Percentiles rank a stretch among this genome's conserved stretches.
Conservation (phyloP, 2,113 vertebrate species). For the Sylvietta virens region DNA sequence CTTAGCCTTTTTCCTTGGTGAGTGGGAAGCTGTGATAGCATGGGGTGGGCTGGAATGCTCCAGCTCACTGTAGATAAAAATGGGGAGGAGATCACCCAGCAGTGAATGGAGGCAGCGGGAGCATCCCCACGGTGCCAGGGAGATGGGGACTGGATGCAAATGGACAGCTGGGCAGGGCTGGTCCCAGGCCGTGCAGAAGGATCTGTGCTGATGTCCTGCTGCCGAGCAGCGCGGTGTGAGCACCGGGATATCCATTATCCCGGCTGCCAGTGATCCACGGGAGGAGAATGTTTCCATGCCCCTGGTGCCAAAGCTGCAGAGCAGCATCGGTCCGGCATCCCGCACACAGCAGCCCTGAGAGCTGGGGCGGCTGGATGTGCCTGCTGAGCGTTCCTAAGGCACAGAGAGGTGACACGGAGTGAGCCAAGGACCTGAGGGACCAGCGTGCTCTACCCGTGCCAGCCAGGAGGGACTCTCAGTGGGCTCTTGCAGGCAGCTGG, state of each 20-base stretch:
- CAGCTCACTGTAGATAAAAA: background rate
- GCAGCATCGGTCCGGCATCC: background rate
- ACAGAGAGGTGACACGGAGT: rapidly evolving
- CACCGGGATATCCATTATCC: background rate
- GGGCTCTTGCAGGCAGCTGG: background rate
- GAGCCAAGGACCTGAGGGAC: background rate
- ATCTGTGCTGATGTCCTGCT: background rate
- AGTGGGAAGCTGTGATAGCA: background rate
- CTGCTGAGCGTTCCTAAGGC: background rate
- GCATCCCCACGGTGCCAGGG: rapidly evolving
- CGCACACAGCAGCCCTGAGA: rapidly evolving
- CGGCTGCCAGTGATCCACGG: rapidly evolving
- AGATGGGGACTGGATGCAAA: background rate
- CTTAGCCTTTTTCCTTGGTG: background rate
- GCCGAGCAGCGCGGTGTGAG: rapidly evolving
- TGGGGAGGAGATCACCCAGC: background rate
- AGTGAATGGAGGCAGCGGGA: rapidly evolving
- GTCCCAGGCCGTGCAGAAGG: rapidly evolving
- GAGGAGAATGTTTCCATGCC: background rate
- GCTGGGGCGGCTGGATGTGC: rapidly evolving
- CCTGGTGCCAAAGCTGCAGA: background rate
- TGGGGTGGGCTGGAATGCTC: background rate
- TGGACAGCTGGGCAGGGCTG: rapidly evolving
- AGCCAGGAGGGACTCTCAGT: rapidly evolving
- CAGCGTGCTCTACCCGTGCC: rapidly evolving